These are phyloP conservation scores for Bombus superbus DNA, from an alignment of 1,140 invertebrate species.

Conservation along the genomic window DNA sequence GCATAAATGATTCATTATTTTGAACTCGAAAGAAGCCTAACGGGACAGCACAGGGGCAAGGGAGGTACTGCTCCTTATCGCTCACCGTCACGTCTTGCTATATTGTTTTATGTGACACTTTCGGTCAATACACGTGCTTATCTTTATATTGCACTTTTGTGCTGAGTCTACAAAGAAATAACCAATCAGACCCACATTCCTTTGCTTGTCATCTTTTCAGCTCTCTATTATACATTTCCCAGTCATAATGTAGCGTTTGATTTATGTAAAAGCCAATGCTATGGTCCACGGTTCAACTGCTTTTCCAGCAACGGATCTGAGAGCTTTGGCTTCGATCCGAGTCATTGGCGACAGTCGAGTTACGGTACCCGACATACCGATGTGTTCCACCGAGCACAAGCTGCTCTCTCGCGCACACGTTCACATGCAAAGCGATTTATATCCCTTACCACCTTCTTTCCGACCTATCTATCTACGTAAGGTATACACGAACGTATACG, in stretches of 20 bases:
- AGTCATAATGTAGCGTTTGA: neutral
- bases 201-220: no score
- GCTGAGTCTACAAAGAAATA: no score
- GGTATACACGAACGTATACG: conserved; percentile 63
- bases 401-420: conserved; percentile 17
- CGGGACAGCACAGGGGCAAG: no score
- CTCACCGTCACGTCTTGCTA: no score
- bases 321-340: conserved; percentile 44
- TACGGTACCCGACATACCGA: conserved; percentile 65
- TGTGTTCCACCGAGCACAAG: conserved; percentile 34
- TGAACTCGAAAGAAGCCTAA: no score
- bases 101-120: no score
- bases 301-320: conserved; percentile 34
- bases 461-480: conserved; percentile 69
- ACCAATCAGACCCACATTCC: no score
- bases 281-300: neutral
- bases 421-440: conserved; percentile 38
- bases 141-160: no score
- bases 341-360: conserved; percentile 54
- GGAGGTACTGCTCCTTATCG: no score
- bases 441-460: conserved; percentile 55
- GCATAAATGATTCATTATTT: no score
- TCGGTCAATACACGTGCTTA: no score
- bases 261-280: neutral
- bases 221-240: no score